phyloP scores from a whole-genome alignment of 2,888 invertebrate species.

The Eubasilissa splendida region DNA sequence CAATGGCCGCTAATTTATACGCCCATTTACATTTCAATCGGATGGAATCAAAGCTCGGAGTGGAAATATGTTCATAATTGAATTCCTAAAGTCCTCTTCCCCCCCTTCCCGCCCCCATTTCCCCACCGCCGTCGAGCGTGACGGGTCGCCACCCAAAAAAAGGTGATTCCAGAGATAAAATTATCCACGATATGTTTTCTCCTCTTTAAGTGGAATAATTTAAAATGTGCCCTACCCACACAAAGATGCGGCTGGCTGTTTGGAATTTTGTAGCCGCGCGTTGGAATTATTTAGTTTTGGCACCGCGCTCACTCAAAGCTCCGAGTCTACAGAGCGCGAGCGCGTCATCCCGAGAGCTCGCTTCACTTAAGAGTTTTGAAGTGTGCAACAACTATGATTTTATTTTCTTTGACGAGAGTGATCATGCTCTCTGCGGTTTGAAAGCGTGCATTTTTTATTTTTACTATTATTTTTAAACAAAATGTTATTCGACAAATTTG shows the following conservation, averaged over 20 bases:
- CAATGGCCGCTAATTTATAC: constrained; percentile 23
- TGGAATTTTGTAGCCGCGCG: not conserved
- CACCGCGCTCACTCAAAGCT: not conserved
- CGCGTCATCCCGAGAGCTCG: no score
- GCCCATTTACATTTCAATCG: constrained; percentile 20
- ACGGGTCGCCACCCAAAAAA: constrained; percentile 26
- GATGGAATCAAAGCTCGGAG: constrained; percentile 11
- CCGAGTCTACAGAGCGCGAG: no score
- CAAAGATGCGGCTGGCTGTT: constrained; percentile 6
- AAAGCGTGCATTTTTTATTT: no score
- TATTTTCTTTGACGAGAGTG: not conserved
- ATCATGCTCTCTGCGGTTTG: not conserved
- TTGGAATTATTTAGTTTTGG: constrained; percentile 7
- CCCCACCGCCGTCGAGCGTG: not conserved
- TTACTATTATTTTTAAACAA: no score
- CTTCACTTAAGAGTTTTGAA: no score
- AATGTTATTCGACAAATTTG: no score
- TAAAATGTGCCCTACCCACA: constrained; percentile 22
- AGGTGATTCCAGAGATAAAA: constrained; percentile 30
- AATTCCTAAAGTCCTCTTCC: constrained; percentile 1
- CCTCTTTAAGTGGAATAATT: not conserved
- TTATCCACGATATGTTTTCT: constrained; percentile 26
- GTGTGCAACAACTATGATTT: not conserved
- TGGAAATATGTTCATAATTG: constrained; percentile 36
- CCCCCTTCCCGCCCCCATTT: not conserved